These are phyloP conservation scores for Hystrix brachyura DNA, from an alignment of 2,113 vertebrate species.

Conservation along the genomic window DNA sequence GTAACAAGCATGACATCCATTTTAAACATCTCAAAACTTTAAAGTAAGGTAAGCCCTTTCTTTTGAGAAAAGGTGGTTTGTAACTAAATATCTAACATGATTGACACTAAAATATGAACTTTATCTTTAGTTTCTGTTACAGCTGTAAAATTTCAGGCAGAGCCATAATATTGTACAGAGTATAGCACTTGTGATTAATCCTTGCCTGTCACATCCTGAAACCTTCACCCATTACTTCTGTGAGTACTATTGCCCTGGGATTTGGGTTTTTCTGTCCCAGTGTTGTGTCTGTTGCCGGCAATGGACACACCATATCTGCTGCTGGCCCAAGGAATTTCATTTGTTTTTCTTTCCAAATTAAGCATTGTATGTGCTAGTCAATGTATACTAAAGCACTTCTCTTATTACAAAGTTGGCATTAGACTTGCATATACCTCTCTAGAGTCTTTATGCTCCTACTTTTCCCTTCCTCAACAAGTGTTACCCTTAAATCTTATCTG, in stretches of 20 bases:
- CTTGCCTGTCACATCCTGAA: slow-evolving; percentile 77
- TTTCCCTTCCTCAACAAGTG: slow-evolving; percentile 65
- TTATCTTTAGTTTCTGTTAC: slow-evolving; percentile 77
- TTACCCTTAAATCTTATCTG: slow-evolving; percentile 70
- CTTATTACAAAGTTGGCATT: slow-evolving; percentile 80
- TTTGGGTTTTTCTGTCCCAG: slow-evolving; percentile 79
- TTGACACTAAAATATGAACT: slow-evolving; percentile 76
- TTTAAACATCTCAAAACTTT: slow-evolving; percentile 75
- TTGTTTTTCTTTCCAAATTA: slow-evolving; percentile 81
- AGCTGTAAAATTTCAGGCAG: slow-evolving; percentile 77
- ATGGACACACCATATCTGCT: slow-evolving; percentile 86
- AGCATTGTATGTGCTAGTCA: slow-evolving; percentile 80
- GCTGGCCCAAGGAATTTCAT: slow-evolving; percentile 85
- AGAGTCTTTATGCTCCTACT: slow-evolving; percentile 73
- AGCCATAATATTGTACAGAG: slow-evolving; percentile 69
- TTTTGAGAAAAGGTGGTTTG: slow-evolving; percentile 73
- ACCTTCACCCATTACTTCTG: slow-evolving; percentile 75
- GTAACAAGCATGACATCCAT: slow-evolving; percentile 73
- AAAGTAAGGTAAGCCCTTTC: slow-evolving; percentile 65
- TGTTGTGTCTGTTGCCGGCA: slow-evolving; percentile 89
- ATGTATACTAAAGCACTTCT: slow-evolving; percentile 84
- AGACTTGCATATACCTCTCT: slow-evolving; percentile 86
- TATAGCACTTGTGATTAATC: slow-evolving; percentile 77
- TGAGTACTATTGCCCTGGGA: slow-evolving; percentile 81
- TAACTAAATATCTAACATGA: slow-evolving; percentile 70